Conservation (phyloP, 2,113 vertebrate genomes). For the Tinamus guttatus region DNA sequence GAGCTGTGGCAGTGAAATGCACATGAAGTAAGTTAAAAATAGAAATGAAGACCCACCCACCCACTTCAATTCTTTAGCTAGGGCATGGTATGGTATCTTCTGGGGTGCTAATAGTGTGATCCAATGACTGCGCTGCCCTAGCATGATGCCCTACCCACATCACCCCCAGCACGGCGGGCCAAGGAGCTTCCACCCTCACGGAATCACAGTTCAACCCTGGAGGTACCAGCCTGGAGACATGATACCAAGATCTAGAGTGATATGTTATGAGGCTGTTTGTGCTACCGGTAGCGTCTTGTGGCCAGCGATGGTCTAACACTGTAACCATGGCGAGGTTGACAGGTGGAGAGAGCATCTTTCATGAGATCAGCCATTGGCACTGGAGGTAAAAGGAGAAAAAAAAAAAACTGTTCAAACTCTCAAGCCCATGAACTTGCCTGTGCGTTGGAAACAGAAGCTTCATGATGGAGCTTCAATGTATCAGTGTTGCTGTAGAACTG, state of each 20-base stretch:
- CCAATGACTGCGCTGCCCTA: accelerated
- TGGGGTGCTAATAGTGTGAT: background rate
- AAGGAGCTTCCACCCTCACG: too few species aligned
- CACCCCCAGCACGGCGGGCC: background rate
- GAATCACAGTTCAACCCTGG: background rate
- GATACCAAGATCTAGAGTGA: background rate
- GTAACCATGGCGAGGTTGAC: background rate
- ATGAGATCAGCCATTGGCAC: background rate
- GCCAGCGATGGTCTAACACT: accelerated
- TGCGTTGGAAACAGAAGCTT: background rate
- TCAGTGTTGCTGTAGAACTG: background rate
- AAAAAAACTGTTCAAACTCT: background rate
- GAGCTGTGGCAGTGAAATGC: background rate
- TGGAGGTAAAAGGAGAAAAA: background rate
- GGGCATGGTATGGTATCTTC: background rate
- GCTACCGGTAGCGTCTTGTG: background rate
- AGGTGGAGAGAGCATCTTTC: background rate
- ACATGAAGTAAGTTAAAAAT: background rate
- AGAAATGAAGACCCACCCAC: accelerated
- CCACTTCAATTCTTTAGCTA: background rate
- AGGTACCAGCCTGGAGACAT: accelerated
- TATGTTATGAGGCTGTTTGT: background rate
- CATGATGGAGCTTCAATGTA: background rate
- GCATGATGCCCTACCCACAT: background rate
- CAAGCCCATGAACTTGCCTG: background rate